A percentile compares a stretch with the other conserved stretches of the same genome.
phyloP scores from a whole-genome alignment of 2,888 invertebrate species.

The Apamea crenata region DNA sequence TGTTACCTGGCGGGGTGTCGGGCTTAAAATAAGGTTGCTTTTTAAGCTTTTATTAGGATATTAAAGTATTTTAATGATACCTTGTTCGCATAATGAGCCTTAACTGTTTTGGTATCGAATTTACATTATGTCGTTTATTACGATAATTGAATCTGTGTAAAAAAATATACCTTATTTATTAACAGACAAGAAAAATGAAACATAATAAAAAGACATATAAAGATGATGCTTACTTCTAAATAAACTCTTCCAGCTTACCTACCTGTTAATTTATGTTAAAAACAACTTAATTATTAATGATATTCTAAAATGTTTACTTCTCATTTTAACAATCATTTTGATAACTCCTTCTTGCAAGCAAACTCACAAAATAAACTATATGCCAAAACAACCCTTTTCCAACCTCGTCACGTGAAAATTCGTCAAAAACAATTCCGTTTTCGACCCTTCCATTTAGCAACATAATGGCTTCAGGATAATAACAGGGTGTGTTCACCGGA shows the following conservation, averaged over 20 bases:
- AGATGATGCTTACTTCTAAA: neutral
- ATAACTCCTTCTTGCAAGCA: too few species aligned
- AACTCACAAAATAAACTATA: neutral
- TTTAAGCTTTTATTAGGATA: conserved; percentile 38
- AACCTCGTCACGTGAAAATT: conserved; percentile 23
- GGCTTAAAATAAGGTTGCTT: conserved; percentile 26
- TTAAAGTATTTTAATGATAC: conserved; percentile 46
- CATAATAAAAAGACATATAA: neutral
- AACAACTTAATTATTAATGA: neutral
- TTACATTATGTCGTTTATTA: neutral
- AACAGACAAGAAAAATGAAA: neutral
- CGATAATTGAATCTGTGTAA: neutral
- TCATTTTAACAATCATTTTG: neutral
- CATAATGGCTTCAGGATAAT: conserved; percentile 78
- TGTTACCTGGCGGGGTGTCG: conserved; percentile 53
- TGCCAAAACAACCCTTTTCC: neutral
- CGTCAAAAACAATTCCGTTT: conserved; percentile 57
- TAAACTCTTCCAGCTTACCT: neutral
- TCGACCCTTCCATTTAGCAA: conserved; percentile 62
- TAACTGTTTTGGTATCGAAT: conserved; percentile 17
- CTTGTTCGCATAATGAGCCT: conserved; percentile 24
- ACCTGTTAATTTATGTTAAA: too few species aligned
- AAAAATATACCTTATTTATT: neutral
- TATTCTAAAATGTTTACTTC: too few species aligned
- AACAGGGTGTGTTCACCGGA: conserved; percentile 81